Evolutionary conservation across 2,113 vertebrate genomes (phyloP).

Genomic region (Dipodomys spectabilis): DNA sequence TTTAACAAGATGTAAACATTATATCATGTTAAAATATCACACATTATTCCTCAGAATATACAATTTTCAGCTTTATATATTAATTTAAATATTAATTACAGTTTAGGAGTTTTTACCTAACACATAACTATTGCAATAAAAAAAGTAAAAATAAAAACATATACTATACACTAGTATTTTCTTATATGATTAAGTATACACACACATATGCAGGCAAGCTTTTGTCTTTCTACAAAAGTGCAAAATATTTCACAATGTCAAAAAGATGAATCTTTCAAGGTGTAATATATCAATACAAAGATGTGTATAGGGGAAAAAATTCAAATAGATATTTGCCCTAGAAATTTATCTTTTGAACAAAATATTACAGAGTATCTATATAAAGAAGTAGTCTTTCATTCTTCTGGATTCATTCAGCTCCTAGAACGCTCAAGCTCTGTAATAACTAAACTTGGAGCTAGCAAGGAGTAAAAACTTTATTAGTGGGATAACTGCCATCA

Average conservation of each 20-base stretch:
- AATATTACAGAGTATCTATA: conserved; percentile 58
- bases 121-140: background rate
- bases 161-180: background rate
- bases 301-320: background rate
- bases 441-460: conserved; percentile 28
- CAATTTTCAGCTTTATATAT: background rate
- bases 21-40: background rate
- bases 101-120: background rate
- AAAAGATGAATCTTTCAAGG: conserved; percentile 30
- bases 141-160: background rate
- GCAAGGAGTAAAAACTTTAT: conserved; percentile 3
- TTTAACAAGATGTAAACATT: background rate
- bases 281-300: conserved; percentile 4
- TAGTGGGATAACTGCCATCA: background rate
- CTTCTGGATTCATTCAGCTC: background rate
- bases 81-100: background rate
- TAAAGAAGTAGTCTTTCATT: conserved; percentile 2
- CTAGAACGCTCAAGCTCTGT: background rate
- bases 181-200: conserved; percentile 11
- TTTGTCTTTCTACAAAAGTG: background rate
- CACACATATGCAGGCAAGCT: background rate
- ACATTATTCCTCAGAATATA: background rate
- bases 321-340: conserved; percentile 42
- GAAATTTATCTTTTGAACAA: conserved; percentile 37
- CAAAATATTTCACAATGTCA: conserved; percentile 50